These are phyloP conservation scores for Drosophila neutralis DNA, from an alignment of 2,888 invertebrate species.

Conservation along the genomic window DNA sequence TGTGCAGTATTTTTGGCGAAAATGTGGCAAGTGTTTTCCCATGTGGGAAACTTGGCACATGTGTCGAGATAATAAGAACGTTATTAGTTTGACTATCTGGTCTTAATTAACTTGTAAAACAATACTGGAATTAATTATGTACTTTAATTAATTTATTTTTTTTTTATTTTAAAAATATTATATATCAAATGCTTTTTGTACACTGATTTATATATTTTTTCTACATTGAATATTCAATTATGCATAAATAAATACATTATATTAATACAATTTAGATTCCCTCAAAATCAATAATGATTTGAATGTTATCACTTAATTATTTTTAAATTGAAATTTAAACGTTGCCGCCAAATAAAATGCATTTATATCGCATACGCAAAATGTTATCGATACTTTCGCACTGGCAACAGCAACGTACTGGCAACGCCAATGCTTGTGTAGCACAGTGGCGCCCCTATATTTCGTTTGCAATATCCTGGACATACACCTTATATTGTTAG, in stretches of 20 bases:
- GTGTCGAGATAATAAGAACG: background rate
- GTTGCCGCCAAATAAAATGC: slow-evolving; percentile 8
- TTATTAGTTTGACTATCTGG: background rate
- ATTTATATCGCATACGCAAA: background rate
- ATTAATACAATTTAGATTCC: background rate
- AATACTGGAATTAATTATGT: background rate
- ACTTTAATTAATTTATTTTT: rapidly evolving
- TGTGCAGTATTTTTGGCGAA: slow-evolving; percentile 20
- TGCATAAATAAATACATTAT: background rate
- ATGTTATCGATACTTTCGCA: slow-evolving; percentile 9
- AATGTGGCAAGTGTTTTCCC: slow-evolving; percentile 26
- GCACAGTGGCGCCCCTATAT: slow-evolving; percentile 23
- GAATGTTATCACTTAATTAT: background rate
- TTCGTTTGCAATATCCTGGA: background rate
- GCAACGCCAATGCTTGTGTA: slow-evolving; percentile 6
- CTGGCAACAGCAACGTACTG: background rate
- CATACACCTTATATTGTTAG: too few relatives aligned
- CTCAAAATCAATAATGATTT: background rate
- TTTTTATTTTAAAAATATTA: background rate
- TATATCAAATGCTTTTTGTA: background rate
- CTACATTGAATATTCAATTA: background rate
- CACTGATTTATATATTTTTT: background rate
- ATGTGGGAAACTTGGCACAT: slow-evolving; percentile 22
- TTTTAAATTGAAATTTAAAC: background rate
- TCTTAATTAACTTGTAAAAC: background rate